phyloP scores from a whole-genome alignment of 2,888 invertebrate genomes.

The Acleris emargana region DNA sequence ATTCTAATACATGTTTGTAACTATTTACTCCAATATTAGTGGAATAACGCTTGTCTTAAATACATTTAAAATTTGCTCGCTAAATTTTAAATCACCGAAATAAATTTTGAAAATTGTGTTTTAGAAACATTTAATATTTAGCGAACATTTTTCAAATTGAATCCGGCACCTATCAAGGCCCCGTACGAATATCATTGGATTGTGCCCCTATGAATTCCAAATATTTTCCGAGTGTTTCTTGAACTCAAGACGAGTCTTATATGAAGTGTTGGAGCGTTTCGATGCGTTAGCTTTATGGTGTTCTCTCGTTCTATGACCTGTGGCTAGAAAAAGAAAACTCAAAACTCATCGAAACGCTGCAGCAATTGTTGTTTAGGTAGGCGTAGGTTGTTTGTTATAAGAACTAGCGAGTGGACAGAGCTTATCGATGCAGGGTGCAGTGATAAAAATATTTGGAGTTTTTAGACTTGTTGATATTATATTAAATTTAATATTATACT shows the following conservation, averaged over 20 bases:
- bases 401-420: slow-evolving; percentile 41
- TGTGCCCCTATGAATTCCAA: slow-evolving; percentile 31
- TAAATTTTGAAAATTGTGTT: too few species aligned
- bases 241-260: too few species aligned
- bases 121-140: too few species aligned
- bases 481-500: slow-evolving; percentile 63
- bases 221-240: slow-evolving; percentile 21
- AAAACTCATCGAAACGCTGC: too few species aligned
- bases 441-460: slow-evolving; percentile 38
- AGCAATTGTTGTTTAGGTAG: not conserved
- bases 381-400: not conserved
- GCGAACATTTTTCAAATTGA: too few species aligned
- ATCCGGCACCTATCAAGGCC: too few species aligned
- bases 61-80: too few species aligned
- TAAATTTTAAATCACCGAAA: too few species aligned
- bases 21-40: slow-evolving; percentile 12
- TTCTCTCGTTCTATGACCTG: not conserved
- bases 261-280: slow-evolving; percentile 5
- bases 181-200: not conserved
- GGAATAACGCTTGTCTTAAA: not conserved
- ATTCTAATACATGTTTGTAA: slow-evolving; percentile 1
- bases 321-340: not conserved
- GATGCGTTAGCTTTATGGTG: not conserved
- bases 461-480: slow-evolving; percentile 64
- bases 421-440: slow-evolving; percentile 47